phyloP scores from a whole-genome alignment of 2,797 vertebrate species.

The Crenichthys baileyi region DNA sequence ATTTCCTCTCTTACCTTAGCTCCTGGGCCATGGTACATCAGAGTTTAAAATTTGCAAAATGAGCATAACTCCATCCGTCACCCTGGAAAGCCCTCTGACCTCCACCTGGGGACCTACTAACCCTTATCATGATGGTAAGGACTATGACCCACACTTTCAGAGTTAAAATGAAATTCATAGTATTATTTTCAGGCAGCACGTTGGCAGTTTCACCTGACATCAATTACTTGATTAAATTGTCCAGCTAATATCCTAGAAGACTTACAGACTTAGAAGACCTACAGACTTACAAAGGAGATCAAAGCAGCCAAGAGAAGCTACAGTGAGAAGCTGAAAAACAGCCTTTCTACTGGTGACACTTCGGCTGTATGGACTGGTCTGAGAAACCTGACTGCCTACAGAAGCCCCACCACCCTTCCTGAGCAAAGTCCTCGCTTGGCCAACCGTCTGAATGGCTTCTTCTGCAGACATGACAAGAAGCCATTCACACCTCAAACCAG shows the following conservation, averaged over 20 bases:
- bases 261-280: too few species aligned
- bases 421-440: too few species aligned
- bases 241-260: conserved; percentile 28
- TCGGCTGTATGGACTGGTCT: too few species aligned
- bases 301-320: too few species aligned
- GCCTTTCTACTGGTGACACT: too few species aligned
- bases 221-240: conserved; percentile 45
- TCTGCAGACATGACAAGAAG: too few species aligned
- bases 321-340: too few species aligned
- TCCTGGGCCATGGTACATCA: conserved; percentile 80
- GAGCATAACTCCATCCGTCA: conserved; percentile 75
- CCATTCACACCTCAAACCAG: too few species aligned
- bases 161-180: background rate
- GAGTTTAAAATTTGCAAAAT: conserved; percentile 71
- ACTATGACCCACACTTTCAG: conserved; percentile 4
- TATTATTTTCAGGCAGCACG: background rate
- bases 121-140: conserved; percentile 78
- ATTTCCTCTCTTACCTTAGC: conserved; percentile 37
- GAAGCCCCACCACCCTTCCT: too few species aligned
- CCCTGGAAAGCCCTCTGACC: conserved; percentile 76
- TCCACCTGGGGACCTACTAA: conserved; percentile 70
- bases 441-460: too few species aligned
- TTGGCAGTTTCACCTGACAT: conserved; percentile 5
- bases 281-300: too few species aligned
- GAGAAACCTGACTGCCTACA: too few species aligned